phyloP scores from a whole-genome alignment of 2,888 invertebrate species.

The Mesopsocus fuscifrons region DNA sequence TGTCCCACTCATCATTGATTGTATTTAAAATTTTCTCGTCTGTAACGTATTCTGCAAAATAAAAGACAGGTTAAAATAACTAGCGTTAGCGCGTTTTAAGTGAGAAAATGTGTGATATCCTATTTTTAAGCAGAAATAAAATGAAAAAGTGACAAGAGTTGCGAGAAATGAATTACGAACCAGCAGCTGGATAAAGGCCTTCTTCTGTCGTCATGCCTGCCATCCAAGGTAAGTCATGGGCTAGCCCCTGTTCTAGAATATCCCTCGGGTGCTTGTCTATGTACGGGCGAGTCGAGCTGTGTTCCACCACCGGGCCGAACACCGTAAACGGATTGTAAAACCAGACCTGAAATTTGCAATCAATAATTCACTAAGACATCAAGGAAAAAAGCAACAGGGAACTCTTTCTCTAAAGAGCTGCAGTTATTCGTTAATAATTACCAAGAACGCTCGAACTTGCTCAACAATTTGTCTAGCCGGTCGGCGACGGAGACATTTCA shows the following conservation, averaged over 20 bases:
- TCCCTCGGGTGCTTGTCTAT: slow-evolving; percentile 22
- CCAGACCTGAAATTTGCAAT: slow-evolving; percentile 18
- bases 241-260: slow-evolving; percentile 21
- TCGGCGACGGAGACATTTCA: slow-evolving; percentile 11
- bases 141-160: too few relatives aligned
- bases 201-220: slow-evolving; percentile 25
- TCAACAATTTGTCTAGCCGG: slow-evolving; percentile 12
- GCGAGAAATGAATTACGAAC: too few relatives aligned
- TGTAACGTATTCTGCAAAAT: neutral
- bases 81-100: neutral
- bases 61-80: too few relatives aligned
- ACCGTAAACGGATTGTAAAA: slow-evolving; percentile 20
- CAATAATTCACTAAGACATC: too few relatives aligned
- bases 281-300: slow-evolving; percentile 19
- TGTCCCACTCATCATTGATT: neutral
- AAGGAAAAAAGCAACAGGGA: too few relatives aligned
- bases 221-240: slow-evolving; percentile 24
- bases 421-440: too few relatives aligned
- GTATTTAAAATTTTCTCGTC: neutral
- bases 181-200: slow-evolving; percentile 20
- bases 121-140: too few relatives aligned
- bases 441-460: slow-evolving; percentile 11
- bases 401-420: too few relatives aligned
- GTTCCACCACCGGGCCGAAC: slow-evolving; percentile 26
- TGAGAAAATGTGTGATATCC: too few relatives aligned